A percentile compares a stretch with the other conserved stretches of the same genome.
These are phyloP conservation scores for Nephrotoma flavescens DNA, from an alignment of 2,888 invertebrate species.

Conservation along the genomic window DNA sequence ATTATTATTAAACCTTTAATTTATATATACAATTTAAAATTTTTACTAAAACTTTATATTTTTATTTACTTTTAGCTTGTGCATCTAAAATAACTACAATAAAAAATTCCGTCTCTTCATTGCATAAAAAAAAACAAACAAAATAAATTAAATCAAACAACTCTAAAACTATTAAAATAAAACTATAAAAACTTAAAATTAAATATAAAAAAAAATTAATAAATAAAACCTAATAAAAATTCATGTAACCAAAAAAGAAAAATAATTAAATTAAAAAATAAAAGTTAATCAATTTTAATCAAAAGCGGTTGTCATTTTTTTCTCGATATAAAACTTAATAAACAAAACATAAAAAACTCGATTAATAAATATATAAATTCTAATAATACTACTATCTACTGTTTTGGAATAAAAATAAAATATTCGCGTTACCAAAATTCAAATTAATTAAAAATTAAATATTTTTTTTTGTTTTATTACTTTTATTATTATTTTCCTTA, in stretches of 20 bases:
- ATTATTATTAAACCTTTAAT: too few species aligned
- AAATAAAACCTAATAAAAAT: background rate
- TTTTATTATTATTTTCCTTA: background rate
- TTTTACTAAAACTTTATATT: background rate
- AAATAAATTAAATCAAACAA: constrained; percentile 7
- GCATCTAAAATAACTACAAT: constrained; percentile 23
- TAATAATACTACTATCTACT: background rate
- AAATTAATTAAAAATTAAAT: background rate
- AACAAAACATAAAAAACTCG: background rate
- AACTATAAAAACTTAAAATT: background rate
- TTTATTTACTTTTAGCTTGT: constrained; percentile 26
- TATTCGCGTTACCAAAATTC: background rate
- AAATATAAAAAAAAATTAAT: background rate
- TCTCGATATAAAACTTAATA: background rate
- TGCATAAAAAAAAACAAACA: constrained; percentile 17
- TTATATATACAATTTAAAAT: too few species aligned
- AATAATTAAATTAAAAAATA: background rate
- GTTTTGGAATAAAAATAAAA: background rate
- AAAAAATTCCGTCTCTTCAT: constrained; percentile 33
- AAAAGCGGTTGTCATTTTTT: background rate
- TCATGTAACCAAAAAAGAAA: background rate
- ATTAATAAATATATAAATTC: background rate
- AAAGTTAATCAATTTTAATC: background rate
- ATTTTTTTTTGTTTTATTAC: background rate
- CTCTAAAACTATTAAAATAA: background rate